Evolutionary conservation across 2,888 invertebrate genomes (phyloP), one percentile per base, ranked within the genome.

Genomic region (Drosophila gaucha): DNA sequence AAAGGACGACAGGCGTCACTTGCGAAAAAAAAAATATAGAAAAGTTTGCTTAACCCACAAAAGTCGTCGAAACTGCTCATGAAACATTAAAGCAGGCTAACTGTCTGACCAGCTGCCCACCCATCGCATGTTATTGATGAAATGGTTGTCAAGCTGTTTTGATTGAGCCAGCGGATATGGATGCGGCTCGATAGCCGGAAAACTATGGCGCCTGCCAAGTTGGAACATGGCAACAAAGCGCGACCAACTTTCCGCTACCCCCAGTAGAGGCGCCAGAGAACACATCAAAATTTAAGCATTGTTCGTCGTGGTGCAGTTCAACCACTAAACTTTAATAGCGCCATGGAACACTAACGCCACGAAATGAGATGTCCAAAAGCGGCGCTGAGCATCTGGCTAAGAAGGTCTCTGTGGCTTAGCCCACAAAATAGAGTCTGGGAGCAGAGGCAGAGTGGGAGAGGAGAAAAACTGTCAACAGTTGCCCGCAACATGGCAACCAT

Each of bases 311-410:
- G 18, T 44, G 28, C 43, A 12, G 54, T 64, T 46, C 39, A 59
- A 59, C 71, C 69, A 69, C 80, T 64, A 86, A 72, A 72, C 70
- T 86, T 80, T 80, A 83, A 82, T 82, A 70, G 86, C 69, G 63
- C 47, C 49, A 36, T 49, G 59, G 39, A 60, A 41, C 55, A 70
- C 51, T 55, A 64, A 33, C 55, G 43, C 41, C 63, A 39, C 36
- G 18, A 35, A 58, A 65, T 60, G 54, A 63, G 68, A 69, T 63
- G 74, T 49, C 41, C 60, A 67, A 65, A 70, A 62, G 43, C 44
- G 16, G 9, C 10, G 22, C 55, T 14, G 35, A 36, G 35, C 50
- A 64, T 47, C 65, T 22, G 47, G 43, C 46, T 39, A 3, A 24
- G 54, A 8, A 18, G 28, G 24, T 26, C 24, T 39, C 35, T 31